Evolutionary conservation across 2,113 vertebrate genomes (phyloP).

Genomic region (Nibea coibor): DNA sequence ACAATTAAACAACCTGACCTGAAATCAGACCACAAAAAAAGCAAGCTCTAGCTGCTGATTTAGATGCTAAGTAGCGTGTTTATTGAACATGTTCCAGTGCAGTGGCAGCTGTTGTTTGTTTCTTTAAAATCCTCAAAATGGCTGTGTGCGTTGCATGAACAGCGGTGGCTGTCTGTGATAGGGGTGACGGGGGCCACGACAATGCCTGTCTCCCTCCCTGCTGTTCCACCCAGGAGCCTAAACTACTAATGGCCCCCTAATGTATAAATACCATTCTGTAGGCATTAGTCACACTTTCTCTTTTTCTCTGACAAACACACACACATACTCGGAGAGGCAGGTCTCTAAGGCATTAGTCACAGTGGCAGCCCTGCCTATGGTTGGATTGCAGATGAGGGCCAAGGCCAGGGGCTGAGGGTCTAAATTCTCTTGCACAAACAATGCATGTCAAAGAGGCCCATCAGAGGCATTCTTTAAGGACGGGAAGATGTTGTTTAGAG

Average conservation of each 20-base stretch:
- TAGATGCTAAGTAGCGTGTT: slow-evolving; percentile 20
- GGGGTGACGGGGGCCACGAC: slow-evolving; percentile 65
- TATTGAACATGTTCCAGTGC: slow-evolving; percentile 19
- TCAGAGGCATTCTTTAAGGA: slow-evolving; percentile 69
- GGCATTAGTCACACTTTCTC: slow-evolving; percentile 82
- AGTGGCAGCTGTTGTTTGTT: slow-evolving; percentile 71
- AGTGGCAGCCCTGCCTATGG: slow-evolving; percentile 72
- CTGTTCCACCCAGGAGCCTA: slow-evolving; percentile 80
- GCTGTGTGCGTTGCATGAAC: slow-evolving; percentile 49
- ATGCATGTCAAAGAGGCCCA: slow-evolving; percentile 78
- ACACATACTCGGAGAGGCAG: slow-evolving; percentile 39
- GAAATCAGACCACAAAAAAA: background rate
- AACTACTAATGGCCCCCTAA: slow-evolving; percentile 83
- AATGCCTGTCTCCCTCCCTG: slow-evolving; percentile 81
- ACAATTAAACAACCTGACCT: background rate
- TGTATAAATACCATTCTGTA: slow-evolving; percentile 81
- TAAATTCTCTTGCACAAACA: slow-evolving; percentile 81
- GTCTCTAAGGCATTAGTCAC: slow-evolving; percentile 79
- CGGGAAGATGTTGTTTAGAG: slow-evolving; percentile 71
- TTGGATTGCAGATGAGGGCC: slow-evolving; percentile 75
- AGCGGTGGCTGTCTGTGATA: slow-evolving; percentile 62
- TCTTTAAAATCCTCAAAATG: slow-evolving; percentile 64
- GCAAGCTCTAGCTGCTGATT: slow-evolving; percentile 1
- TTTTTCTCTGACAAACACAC: slow-evolving; percentile 56
- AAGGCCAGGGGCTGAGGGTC: slow-evolving; percentile 76